Evolutionary conservation across 2,888 invertebrate species (phyloP).

Genomic region (Neria commutata): DNA sequence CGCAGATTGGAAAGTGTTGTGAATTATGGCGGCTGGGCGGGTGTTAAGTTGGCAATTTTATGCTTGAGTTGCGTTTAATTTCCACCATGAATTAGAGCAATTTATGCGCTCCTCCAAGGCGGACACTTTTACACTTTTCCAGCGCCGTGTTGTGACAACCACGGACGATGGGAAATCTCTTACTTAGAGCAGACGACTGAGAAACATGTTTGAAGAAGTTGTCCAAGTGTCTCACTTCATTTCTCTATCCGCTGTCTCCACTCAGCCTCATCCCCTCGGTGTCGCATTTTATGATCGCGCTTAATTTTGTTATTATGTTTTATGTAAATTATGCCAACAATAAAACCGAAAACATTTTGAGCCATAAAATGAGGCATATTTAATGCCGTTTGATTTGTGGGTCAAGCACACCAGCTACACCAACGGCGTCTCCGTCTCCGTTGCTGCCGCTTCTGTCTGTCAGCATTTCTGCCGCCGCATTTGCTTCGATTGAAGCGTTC

Average conservation of each 20-base stretch:
- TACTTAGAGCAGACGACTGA: too few relatives aligned
- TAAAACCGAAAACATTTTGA: constrained; percentile 6
- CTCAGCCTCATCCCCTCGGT: background rate
- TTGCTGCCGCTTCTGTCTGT: background rate
- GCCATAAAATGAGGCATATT: constrained; percentile 22
- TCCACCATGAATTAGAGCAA: constrained; percentile 50
- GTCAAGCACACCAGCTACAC: constrained; percentile 26
- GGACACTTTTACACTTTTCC: constrained; percentile 16
- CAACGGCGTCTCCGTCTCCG: background rate
- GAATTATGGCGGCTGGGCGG: constrained; percentile 37
- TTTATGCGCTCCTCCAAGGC: constrained; percentile 47
- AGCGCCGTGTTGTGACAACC: background rate
- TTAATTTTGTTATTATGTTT: constrained; percentile 11
- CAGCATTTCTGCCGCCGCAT: background rate
- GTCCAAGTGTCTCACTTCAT: background rate
- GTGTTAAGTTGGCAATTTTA: constrained; percentile 58
- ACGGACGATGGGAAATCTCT: too few relatives aligned
- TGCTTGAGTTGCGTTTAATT: constrained; percentile 53
- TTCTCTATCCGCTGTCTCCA: background rate
- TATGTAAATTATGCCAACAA: constrained; percentile 17
- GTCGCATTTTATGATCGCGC: too few relatives aligned
- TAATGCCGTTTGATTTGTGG: constrained; percentile 48
- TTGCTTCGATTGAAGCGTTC: background rate
- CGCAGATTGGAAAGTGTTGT: constrained; percentile 34
- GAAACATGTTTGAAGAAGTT: too few relatives aligned